Conservation (phyloP, 2,888 invertebrate genomes). For the Acanthosepion esculentum region DNA sequence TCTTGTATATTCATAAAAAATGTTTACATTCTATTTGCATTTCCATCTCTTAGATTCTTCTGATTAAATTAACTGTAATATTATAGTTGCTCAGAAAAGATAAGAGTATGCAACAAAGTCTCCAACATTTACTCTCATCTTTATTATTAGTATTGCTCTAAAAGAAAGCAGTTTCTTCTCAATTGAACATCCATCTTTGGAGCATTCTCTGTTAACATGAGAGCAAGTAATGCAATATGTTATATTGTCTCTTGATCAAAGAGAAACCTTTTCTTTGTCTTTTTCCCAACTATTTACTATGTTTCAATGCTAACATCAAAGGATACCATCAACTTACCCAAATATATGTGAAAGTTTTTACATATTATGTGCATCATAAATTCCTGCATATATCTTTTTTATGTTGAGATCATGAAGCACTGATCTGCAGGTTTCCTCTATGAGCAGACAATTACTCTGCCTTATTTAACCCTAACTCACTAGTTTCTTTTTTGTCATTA, state of each 20-base stretch:
- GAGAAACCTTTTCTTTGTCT: neutral
- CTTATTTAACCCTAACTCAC: too few species aligned
- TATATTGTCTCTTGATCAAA: neutral
- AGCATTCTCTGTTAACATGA: neutral
- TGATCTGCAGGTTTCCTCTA: too few species aligned
- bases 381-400: too few species aligned
- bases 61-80: neutral
- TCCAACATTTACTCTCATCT: neutral
- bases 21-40: neutral
- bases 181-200: neutral
- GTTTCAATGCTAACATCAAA: neutral
- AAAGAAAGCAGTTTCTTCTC: neutral
- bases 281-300: neutral
- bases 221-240: neutral
- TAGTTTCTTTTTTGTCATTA: too few species aligned
- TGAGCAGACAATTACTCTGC: too few species aligned
- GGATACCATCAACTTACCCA: neutral
- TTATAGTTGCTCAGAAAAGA: neutral
- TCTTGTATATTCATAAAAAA: neutral
- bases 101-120: neutral
- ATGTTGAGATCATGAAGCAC: too few species aligned
- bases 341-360: neutral
- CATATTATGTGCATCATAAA: neutral
- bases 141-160: neutral
- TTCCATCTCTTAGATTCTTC: neutral